A percentile compares a stretch with the other conserved stretches of the same genome.
phyloP scores from a whole-genome alignment of 2,113 vertebrate genomes.

The Phrynocephalus versicolor region DNA sequence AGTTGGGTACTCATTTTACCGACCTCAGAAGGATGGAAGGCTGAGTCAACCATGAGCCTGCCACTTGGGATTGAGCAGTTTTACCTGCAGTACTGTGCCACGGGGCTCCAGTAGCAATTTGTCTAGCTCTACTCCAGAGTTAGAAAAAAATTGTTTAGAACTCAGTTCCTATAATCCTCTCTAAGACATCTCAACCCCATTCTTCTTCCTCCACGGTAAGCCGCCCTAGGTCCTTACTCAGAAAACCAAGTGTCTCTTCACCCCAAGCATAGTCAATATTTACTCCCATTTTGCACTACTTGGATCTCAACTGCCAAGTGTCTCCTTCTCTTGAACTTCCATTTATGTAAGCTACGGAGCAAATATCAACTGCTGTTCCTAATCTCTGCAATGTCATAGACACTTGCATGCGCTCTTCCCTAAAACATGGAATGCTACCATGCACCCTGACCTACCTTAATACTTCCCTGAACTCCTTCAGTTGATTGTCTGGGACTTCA shows the following conservation, averaged over 20 bases:
- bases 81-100: no score
- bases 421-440: not conserved
- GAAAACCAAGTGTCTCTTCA: not conserved
- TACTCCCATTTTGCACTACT: not conserved
- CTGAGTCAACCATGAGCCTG: no score
- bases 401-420: no score
- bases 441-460: constrained; percentile 82
- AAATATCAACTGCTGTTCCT: not conserved
- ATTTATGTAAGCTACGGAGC: not conserved
- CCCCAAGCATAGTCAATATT: not conserved
- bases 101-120: no score
- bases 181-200: no score
- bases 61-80: no score
- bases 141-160: no score
- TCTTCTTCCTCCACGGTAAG: not conserved
- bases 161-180: no score
- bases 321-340: not conserved
- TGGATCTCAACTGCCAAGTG: not conserved
- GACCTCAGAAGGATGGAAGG: no score
- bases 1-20: no score
- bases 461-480: constrained; percentile 97
- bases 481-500: constrained; percentile 92
- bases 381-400: not conserved
- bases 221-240: not conserved
- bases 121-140: no score